Percentiles rank a stretch among this genome's conserved stretches.
These are phyloP conservation scores for Himalopsyche anomala DNA, from an alignment of 2,888 invertebrate species.

Conservation along the genomic window DNA sequence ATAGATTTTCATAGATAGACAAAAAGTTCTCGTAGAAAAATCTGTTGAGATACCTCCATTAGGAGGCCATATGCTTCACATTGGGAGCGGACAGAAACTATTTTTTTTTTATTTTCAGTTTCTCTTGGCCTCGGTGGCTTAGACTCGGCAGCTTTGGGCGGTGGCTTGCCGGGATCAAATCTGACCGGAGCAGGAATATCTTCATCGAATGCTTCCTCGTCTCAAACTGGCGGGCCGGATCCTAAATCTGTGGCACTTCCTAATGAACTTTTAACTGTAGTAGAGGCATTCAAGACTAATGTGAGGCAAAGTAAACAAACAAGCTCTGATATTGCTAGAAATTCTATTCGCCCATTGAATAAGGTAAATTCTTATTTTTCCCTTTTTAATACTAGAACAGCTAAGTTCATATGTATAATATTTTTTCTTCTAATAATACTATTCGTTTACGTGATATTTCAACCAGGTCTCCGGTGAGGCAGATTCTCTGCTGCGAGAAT, in stretches of 20 bases:
- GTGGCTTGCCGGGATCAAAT: slow-evolving; percentile 12
- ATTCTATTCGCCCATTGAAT: slow-evolving; percentile 76
- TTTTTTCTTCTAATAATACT: too few relatives aligned
- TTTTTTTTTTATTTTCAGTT: slow-evolving; percentile 67
- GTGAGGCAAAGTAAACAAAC: slow-evolving; percentile 90
- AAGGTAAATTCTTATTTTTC: slow-evolving; percentile 68
- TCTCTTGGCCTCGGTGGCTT: slow-evolving; percentile 83
- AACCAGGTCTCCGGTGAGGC: slow-evolving; percentile 72
- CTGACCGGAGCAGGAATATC: slow-evolving; percentile 65
- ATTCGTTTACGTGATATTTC: not conserved
- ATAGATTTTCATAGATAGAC: too few relatives aligned
- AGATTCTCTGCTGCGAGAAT: slow-evolving; percentile 70
- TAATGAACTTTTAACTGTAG: slow-evolving; percentile 85
- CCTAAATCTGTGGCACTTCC: slow-evolving; percentile 79
- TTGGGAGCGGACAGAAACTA: too few relatives aligned
- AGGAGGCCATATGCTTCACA: too few relatives aligned
- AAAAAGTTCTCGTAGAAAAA: too few relatives aligned
- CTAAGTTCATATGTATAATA: not conserved
- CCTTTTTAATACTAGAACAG: not conserved
- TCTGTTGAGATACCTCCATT: too few relatives aligned
- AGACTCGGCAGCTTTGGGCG: slow-evolving; percentile 68
- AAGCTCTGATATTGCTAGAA: slow-evolving; percentile 88
- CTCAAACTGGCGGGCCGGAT: slow-evolving; percentile 45
- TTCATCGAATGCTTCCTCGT: slow-evolving; percentile 68
- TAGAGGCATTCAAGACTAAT: slow-evolving; percentile 88